Evolutionary conservation across 2,113 vertebrate genomes (phyloP), one percentile per base, ranked within the genome.

Genomic region (Chitala chitala): DNA sequence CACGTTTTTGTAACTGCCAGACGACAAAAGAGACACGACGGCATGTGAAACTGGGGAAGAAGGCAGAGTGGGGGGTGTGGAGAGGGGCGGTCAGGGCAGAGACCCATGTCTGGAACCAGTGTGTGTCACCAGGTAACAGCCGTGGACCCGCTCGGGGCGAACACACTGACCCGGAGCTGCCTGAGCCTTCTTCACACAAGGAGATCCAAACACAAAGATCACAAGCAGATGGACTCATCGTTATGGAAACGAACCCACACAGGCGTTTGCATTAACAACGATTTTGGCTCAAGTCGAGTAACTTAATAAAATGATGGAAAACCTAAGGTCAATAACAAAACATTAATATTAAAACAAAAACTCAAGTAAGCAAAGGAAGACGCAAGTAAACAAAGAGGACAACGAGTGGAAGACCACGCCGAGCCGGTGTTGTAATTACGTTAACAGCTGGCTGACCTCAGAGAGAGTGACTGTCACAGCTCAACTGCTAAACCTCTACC

Each of bases 1-100:
- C n/a, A n/a, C n/a, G n/a, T n/a, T n/a, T n/a, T n/a, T n/a, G n/a
- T n/a, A n/a, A n/a, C n/a, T n/a, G n/a, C 17, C 46, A 44, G 42
- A 26, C 31, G 20, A 38, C 13, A n/a, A 24, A 40, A 42, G 70
- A 72, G 17, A 72, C 15, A 10, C 15, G 22, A 29, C n/a, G 13
- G 44, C 44, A 26, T 26, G 61, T 29, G 51, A 68, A 36, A 48
- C n/a, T 26, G n/a, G 46, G 44, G 63, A 75, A 42, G 26, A 4
- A 29, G 20, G 40, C 22, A 54, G 79, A 79, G 80, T 80, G 76
- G 80, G 80, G 83, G 82, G 82, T 88, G 87, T 78, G 76, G 85
- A 75, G 79, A 81, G 79, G 81, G 75, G 77, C 78, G 77, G 31
- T 50, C 44, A n/a, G 76, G 82, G 81, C 87, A 83, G 84, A 85